These are phyloP conservation scores for Prunella fulvescens DNA, from an alignment of 2,113 vertebrate genomes.

Conservation along the genomic window DNA sequence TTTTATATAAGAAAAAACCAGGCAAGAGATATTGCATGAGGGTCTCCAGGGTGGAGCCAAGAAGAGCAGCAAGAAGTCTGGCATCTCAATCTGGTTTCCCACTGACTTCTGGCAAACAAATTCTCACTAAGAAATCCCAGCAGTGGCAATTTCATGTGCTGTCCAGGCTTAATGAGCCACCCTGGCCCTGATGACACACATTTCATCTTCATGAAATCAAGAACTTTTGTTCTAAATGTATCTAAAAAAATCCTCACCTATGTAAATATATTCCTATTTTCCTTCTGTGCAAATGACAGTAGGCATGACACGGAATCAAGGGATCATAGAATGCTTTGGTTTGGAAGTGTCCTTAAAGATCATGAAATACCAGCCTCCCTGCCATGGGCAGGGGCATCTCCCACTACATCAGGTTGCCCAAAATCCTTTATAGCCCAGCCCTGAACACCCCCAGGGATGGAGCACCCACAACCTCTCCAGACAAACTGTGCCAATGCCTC, in stretches of 20 bases:
- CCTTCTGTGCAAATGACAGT: background rate
- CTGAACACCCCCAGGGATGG: background rate
- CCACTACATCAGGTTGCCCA: background rate
- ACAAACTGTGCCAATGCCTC: background rate
- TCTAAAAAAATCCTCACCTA: background rate
- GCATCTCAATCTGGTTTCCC: background rate
- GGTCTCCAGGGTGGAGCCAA: background rate
- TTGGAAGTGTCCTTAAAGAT: background rate
- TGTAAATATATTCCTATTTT: background rate
- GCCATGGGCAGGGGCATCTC: background rate
- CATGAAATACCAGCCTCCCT: background rate
- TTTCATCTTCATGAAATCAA: background rate
- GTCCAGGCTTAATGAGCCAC: background rate
- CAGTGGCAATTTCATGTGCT: background rate
- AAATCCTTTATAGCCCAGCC: background rate
- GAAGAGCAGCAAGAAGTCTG: background rate
- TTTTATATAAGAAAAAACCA: background rate
- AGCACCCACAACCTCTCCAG: background rate
- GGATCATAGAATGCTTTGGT: background rate
- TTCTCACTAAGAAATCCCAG: background rate
- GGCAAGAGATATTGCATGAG: background rate
- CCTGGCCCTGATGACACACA: background rate
- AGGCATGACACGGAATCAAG: background rate
- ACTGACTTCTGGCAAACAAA: rapidly evolving
- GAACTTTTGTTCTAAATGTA: background rate